These are phyloP conservation scores for Drosophila subobscura DNA, from an alignment of 1,140 invertebrate species.

Conservation along the genomic window DNA sequence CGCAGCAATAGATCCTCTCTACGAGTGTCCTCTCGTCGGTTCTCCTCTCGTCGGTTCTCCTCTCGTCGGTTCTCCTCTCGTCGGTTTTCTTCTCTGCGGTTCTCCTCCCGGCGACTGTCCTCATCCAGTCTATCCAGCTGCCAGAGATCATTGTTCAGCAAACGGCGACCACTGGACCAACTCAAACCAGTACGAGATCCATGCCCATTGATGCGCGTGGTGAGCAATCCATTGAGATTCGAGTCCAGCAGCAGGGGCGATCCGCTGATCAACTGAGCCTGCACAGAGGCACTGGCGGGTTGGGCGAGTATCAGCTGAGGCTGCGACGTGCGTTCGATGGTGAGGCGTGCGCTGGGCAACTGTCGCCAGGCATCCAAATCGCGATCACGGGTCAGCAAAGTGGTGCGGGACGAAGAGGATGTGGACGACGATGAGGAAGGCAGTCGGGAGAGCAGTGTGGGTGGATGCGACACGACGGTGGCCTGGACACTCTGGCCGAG, in stretches of 20 bases:
- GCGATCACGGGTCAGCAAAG: slow-evolving; percentile 54
- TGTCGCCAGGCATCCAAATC: slow-evolving; percentile 71
- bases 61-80: slow-evolving; percentile 13
- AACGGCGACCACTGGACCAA: slow-evolving; percentile 61
- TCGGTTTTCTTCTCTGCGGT: slow-evolving; percentile 21
- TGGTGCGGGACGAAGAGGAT: slow-evolving; percentile 29
- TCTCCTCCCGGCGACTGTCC: slow-evolving; percentile 40
- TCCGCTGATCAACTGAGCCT: slow-evolving; percentile 69
- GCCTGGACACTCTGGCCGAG: slow-evolving; percentile 70
- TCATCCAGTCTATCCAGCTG: slow-evolving; percentile 58
- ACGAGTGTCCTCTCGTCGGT: not conserved
- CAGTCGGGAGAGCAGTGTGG: slow-evolving; percentile 65
- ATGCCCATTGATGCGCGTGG: slow-evolving; percentile 67
- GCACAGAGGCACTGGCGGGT: slow-evolving; percentile 75
- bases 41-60: slow-evolving; percentile 29
- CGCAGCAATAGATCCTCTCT: not conserved
- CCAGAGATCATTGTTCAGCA: slow-evolving; percentile 62
- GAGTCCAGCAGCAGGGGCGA: slow-evolving; percentile 64
- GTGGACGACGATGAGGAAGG: slow-evolving; percentile 15
- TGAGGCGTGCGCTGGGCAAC: slow-evolving; percentile 56
- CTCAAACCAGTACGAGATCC: slow-evolving; percentile 56
- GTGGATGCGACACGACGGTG: slow-evolving; percentile 72
- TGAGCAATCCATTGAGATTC: slow-evolving; percentile 64
- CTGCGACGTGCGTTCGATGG: slow-evolving; percentile 68
- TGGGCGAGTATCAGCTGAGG: slow-evolving; percentile 61